Base-by-base conservation (phyloP, 2,113 vertebrate genomes). In the Heloderma charlesbogerti region DNA sequence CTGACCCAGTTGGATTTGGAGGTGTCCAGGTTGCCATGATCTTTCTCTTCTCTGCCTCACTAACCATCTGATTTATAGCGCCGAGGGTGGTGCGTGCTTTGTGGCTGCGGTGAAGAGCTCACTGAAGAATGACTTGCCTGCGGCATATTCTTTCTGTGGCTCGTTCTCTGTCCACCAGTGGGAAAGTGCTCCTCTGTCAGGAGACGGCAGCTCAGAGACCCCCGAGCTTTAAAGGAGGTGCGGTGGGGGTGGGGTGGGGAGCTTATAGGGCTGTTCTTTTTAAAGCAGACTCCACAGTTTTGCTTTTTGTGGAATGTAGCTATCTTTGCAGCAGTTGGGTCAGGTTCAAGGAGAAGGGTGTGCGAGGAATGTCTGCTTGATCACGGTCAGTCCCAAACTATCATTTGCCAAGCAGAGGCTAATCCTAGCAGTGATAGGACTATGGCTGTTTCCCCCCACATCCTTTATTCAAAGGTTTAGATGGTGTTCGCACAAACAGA, bases 51-150 rank as follows among this genome's bases (percentile, higher is more conserved):
- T 54, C 66, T 27, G 34, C 88, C 92, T 95, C 13, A 0, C 91
- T 85, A 34, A 1, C 57, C 20, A 69, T 40, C 67, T 91, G 94
- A 95, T 93, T 91, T 57, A 71, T 83, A 29, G 92, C 0, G 3
- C 0, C 4, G 12, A 80, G 4, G 7, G 9, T n/a, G 43, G 40
- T 43, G 1, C 16, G 69, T 0, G 83, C 43, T 12, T 1, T 27
- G 78, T 72, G 90, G 67, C 90, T 0, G 3, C 4, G 2, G 54
- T 60, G 85, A 89, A 79, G 31, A 20, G 83, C 29, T 0, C 0
- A 0, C 15, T 89, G 78, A 95, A 72, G 57, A 88, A 84, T 60
- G 74, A 72, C 81, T 87, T 45, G 27, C 84, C 90, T 78, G 80
- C 7, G 57, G 40, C 63, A 63, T 8, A 1, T 80, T 91, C 67